Evolutionary conservation across 2,797 vertebrate species (phyloP).

Genomic region (Luscinia luscinia): DNA sequence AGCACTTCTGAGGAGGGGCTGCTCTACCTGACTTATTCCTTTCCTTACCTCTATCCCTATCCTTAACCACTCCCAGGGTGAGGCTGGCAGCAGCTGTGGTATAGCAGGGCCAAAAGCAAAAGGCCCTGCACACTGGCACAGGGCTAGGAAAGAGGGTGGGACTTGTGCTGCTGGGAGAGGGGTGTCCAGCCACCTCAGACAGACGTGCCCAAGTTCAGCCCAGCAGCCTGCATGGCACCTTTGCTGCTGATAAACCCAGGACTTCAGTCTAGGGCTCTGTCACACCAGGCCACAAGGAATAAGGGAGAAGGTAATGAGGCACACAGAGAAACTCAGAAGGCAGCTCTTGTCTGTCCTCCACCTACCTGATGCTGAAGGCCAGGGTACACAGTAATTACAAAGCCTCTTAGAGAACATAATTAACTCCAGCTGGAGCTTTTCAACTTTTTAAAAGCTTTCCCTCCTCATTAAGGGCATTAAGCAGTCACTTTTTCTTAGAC

Average conservation of each 20-base stretch:
- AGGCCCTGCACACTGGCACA: not conserved
- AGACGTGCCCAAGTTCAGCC: not conserved
- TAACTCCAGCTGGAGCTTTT: constrained; percentile 31
- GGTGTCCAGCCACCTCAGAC: not conserved
- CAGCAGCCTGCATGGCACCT: not conserved
- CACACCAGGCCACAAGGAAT: not conserved
- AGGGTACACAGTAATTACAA: not conserved
- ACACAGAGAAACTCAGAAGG: not conserved
- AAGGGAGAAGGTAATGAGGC: not conserved
- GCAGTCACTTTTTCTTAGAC: not conserved
- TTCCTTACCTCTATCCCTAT: accelerated
- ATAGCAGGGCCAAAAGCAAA: not conserved
- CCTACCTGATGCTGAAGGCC: not conserved
- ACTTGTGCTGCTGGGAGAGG: not conserved
- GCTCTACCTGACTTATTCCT: not conserved
- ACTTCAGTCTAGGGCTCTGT: constrained; percentile 10
- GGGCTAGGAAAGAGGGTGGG: not conserved
- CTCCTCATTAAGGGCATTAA: not conserved
- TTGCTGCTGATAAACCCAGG: constrained; percentile 43
- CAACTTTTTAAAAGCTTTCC: not conserved
- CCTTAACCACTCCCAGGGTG: too few species aligned
- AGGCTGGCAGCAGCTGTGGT: not conserved
- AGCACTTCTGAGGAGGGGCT: not conserved
- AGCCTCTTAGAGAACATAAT: not conserved
- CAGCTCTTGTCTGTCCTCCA: not conserved